Evolutionary conservation across 2,888 invertebrate genomes (phyloP).

Genomic region (Drosophila imparisetae): DNA sequence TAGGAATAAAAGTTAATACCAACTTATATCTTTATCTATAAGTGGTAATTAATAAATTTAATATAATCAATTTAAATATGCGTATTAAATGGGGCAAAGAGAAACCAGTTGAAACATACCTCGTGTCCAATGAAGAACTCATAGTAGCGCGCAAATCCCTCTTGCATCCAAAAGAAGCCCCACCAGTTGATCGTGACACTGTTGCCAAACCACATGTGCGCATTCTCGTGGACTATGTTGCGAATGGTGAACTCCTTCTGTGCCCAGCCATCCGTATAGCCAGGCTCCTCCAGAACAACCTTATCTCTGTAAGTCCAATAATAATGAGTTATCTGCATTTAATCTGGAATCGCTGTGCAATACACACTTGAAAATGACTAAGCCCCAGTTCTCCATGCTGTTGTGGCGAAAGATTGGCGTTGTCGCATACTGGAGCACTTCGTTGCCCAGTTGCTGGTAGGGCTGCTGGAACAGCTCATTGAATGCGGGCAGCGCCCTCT

Average conservation of each 20-base stretch:
- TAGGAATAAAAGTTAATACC: not conserved
- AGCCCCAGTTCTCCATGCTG: constrained; percentile 96
- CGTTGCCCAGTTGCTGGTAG: constrained; percentile 86
- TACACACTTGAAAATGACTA: constrained; percentile 91
- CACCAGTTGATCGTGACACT: constrained; percentile 86
- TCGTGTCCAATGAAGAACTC: constrained; percentile 86
- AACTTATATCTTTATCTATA: not conserved
- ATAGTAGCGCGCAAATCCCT: constrained; percentile 89
- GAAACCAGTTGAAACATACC: constrained; percentile 64
- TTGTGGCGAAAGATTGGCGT: constrained; percentile 91
- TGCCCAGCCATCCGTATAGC: constrained; percentile 74
- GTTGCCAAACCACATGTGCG: constrained; percentile 89
- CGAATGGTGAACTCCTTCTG: constrained; percentile 85
- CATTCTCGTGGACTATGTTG: constrained; percentile 85
- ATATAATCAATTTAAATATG: not conserved
- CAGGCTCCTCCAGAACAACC: constrained; percentile 66
- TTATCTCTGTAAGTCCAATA: constrained; percentile 55
- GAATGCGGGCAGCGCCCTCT: constrained; percentile 55
- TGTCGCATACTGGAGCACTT: constrained; percentile 91
- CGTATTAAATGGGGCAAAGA: not conserved
- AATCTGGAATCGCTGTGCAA: not conserved
- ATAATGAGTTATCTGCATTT: not conserved
- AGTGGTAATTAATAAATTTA: too few relatives aligned
- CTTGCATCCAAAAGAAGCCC: constrained; percentile 87
- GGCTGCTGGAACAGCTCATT: constrained; percentile 90